These are phyloP conservation scores for Lagenorhynchus albirostris DNA, from an alignment of 2,113 vertebrate species.

Conservation along the genomic window DNA sequence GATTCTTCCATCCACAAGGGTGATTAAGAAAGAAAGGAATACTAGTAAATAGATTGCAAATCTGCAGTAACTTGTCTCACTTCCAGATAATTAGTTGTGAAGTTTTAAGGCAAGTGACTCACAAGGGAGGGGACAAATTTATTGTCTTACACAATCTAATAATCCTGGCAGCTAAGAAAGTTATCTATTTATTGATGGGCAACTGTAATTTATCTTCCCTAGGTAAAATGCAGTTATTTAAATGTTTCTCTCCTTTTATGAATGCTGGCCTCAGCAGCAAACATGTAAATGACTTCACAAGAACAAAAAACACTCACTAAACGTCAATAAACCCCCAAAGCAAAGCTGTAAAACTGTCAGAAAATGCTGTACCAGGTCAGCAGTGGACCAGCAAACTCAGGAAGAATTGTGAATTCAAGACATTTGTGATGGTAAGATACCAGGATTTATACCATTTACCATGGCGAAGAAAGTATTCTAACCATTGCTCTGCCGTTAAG, in stretches of 20 bases:
- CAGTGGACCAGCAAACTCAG: neutral
- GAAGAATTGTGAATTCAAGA: neutral
- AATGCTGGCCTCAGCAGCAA: conserved; percentile 15
- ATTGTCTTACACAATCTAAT: conserved; percentile 77
- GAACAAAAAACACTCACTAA: conserved; percentile 66
- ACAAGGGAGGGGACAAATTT: conserved; percentile 74
- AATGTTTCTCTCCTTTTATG: conserved; percentile 54
- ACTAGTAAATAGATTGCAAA: conserved; percentile 45
- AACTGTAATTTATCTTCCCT: conserved; percentile 68
- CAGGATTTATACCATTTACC: no score
- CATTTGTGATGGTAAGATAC: neutral
- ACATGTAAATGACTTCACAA: conserved; percentile 51
- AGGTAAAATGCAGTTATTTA: conserved; percentile 66
- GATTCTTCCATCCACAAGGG: conserved; percentile 21
- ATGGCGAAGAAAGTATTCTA: neutral
- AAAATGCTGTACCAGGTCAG: neutral
- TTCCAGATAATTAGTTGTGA: conserved; percentile 77
- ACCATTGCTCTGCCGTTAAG: neutral
- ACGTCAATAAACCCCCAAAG: conserved; percentile 54
- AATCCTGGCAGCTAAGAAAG: conserved; percentile 65
- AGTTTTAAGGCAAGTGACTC: conserved; percentile 74
- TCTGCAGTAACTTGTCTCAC: conserved; percentile 61
- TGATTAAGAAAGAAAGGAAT: conserved; percentile 51
- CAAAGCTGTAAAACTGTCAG: conserved; percentile 28
- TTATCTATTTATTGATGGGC: conserved; percentile 77